phyloP scores from a whole-genome alignment of 2,113 vertebrate species.

The Riparia riparia region DNA sequence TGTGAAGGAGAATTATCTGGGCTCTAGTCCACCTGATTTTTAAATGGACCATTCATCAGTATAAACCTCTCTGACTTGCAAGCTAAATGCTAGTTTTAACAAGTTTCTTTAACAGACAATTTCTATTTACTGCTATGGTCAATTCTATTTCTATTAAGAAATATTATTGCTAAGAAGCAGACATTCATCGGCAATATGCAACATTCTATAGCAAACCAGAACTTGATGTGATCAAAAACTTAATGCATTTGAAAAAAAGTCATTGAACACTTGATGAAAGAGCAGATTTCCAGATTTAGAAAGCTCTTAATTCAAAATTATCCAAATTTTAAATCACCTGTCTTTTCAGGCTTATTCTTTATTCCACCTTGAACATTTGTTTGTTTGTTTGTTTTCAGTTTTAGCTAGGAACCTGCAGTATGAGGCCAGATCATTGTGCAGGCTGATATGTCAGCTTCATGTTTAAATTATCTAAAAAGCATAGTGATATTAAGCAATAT shows the following conservation, averaged over 20 bases:
- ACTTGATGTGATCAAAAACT: background rate
- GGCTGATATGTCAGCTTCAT: background rate
- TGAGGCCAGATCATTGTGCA: background rate
- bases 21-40: background rate
- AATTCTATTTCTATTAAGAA: background rate
- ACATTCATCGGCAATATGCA: background rate
- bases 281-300: background rate
- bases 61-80: background rate
- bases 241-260: background rate
- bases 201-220: background rate
- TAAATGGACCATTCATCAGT: background rate
- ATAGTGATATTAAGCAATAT: background rate
- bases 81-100: background rate
- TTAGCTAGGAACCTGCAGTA: background rate
- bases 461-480: background rate
- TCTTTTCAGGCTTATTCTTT: background rate
- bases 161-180: background rate
- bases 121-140: background rate
- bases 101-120: background rate
- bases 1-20: background rate
- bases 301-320: background rate
- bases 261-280: background rate
- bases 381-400: background rate
- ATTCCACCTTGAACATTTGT: background rate
- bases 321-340: background rate